These are phyloP conservation scores for Zaprionus taronus DNA, from an alignment of 1,140 invertebrate species.

Conservation along the genomic window DNA sequence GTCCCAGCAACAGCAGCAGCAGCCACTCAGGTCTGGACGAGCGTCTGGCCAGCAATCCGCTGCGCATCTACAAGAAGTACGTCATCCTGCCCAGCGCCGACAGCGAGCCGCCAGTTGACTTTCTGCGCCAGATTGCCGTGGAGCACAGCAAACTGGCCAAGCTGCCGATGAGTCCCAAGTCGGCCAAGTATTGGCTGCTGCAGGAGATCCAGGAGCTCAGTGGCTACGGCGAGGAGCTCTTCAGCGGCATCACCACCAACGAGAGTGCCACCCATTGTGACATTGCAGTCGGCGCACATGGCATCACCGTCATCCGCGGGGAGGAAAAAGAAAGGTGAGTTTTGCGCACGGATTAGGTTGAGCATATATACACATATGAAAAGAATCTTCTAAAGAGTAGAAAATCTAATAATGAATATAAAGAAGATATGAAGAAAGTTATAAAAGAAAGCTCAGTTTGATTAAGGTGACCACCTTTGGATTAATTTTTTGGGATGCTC, in stretches of 20 bases:
- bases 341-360: background rate
- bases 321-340: conserved; percentile 84
- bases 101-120: conserved; percentile 64
- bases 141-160: conserved; percentile 80
- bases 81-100: conserved; percentile 55
- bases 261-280: conserved; percentile 75
- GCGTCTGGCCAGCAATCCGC: conserved; percentile 61
- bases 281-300: conserved; percentile 90
- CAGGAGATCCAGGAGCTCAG: conserved; percentile 91
- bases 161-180: conserved; percentile 67
- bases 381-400: no score
- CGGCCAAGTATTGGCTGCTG: conserved; percentile 92
- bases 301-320: conserved; percentile 89
- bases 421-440: background rate
- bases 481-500: no score
- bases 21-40: conserved; percentile 67
- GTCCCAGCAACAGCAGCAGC: conserved; percentile 70
- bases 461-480: no score
- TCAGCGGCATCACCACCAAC: conserved; percentile 88
- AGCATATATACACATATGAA: background rate
- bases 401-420: background rate
- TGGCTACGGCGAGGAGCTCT: conserved; percentile 92
- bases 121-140: conserved; percentile 72
- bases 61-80: conserved; percentile 79
- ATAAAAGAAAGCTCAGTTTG: no score